Conservation (phyloP, 2,797 vertebrate genomes). For the Tamandua tetradactyla region DNA sequence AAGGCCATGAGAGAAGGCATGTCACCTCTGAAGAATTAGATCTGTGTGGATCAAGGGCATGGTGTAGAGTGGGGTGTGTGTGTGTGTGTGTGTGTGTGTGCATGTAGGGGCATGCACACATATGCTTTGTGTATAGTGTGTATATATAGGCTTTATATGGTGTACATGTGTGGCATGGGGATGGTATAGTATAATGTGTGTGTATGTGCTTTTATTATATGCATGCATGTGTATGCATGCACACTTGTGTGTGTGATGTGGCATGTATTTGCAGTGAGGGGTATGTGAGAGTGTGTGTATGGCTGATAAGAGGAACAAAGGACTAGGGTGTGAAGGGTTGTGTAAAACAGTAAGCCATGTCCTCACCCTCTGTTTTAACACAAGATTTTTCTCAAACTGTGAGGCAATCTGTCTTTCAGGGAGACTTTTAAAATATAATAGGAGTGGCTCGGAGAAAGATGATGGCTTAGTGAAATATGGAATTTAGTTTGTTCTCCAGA, state of each 20-base stretch:
- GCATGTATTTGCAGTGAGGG: no score
- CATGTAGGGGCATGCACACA: neutral
- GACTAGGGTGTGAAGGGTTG: neutral
- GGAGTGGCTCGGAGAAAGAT: no score
- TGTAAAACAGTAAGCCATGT: neutral
- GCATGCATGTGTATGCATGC: neutral
- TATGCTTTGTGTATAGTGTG: neutral
- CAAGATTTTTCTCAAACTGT: neutral
- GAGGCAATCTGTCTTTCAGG: neutral
- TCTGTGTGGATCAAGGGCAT: neutral
- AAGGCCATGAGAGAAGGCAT: neutral
- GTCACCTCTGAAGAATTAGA: neutral
- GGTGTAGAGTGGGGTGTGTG: neutral
- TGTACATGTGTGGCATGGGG: neutral
- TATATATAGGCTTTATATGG: neutral
- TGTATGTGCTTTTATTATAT: neutral
- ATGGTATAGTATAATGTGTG: no score
- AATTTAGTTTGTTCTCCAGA: no score
- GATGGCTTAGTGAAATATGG: no score
- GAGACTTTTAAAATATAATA: neutral
- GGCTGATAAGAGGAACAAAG: neutral
- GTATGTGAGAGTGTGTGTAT: neutral
- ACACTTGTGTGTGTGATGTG: neutral
- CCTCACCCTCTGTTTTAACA: neutral
- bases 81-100: neutral